Percentiles rank a stretch among this genome's conserved stretches.
phyloP scores from a whole-genome alignment of 1,140 invertebrate species.

The fruit fly (Drosophila melanogaster) region Release_6_plus_ISO1_MT NT_033779.5:9838501-9839000 shows the following conservation, averaged over 20 bases:
- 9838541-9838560: slow-evolving; percentile 49
- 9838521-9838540: slow-evolving; percentile 50
- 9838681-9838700: not conserved
- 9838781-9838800: too few species aligned
- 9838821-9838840: not conserved
- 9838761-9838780: too few species aligned
- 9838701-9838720: too few species aligned
- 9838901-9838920: slow-evolving; percentile 5
- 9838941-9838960: slow-evolving; percentile 31
- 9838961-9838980: slow-evolving; percentile 70
- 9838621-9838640: slow-evolving; percentile 9
- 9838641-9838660: slow-evolving; percentile 46
- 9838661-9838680: slow-evolving; percentile 24
- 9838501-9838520: slow-evolving; percentile 52
- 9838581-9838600: slow-evolving; percentile 46
- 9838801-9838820: too few species aligned
- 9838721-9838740: too few species aligned
- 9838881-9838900: not conserved
- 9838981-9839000: slow-evolving; percentile 54
- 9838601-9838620: slow-evolving; percentile 18
- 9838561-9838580: slow-evolving; percentile 48
- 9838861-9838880: too few species aligned
- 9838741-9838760: too few species aligned
- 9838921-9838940: slow-evolving; percentile 10
- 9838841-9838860: not conserved